Conservation (phyloP, 2,888 invertebrate species). For the Galerucella nymphaeae region DNA sequence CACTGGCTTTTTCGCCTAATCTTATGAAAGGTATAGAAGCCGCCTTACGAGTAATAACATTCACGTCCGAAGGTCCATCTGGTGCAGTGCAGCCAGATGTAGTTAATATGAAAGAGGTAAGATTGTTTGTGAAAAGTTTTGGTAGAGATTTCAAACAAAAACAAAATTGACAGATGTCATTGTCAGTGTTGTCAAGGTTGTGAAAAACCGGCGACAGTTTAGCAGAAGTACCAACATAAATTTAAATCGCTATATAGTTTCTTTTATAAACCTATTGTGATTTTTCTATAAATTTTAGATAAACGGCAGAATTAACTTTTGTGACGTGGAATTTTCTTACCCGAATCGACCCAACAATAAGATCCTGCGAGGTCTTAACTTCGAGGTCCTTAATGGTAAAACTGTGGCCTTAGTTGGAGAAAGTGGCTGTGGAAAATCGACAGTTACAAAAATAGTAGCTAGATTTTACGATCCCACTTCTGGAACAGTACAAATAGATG, state of each 20-base stretch:
- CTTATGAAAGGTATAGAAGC: constrained; percentile 82
- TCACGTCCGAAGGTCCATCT: constrained; percentile 72
- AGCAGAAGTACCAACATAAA: too few species aligned
- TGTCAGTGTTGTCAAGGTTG: too few species aligned
- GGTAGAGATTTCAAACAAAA: too few species aligned
- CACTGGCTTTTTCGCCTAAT: constrained; percentile 81
- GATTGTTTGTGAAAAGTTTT: neutral
- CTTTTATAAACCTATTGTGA: neutral
- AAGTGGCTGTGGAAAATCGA: constrained; percentile 92
- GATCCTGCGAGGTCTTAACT: constrained; percentile 75
- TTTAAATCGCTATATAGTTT: too few species aligned
- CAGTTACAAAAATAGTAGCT: constrained; percentile 84
- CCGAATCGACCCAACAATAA: constrained; percentile 78
- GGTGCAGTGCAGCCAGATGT: constrained; percentile 63
- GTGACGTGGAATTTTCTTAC: constrained; percentile 78
- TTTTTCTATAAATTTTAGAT: constrained; percentile 46
- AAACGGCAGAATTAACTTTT: constrained; percentile 77
- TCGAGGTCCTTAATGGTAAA: constrained; percentile 75
- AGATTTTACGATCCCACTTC: constrained; percentile 83
- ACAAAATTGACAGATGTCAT: too few species aligned
- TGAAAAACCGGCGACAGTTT: too few species aligned
- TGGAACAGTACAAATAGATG: constrained; percentile 69
- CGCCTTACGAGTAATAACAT: constrained; percentile 74
- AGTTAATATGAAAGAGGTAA: constrained; percentile 58
- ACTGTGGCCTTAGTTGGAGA: constrained; percentile 82